Conservation (phyloP, 1,140 invertebrate species). For the Drosophila varians region DNA sequence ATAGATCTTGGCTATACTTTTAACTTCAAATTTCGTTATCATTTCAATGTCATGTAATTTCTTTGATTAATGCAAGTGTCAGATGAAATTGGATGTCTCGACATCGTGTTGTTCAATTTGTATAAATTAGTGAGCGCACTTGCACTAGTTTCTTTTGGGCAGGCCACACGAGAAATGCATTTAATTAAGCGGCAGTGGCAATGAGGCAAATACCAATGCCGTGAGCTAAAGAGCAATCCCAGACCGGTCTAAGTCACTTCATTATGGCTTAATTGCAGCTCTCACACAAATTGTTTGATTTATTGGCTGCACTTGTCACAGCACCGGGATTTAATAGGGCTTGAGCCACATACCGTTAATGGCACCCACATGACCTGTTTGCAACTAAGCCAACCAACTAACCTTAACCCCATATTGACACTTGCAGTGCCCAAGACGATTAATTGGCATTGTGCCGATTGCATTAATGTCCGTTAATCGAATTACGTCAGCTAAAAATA, state of each 20-base stretch:
- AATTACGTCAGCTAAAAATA: conserved; percentile 41
- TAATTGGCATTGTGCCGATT: conserved; percentile 73
- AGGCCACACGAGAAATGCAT: conserved; percentile 57
- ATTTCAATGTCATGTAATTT: conserved; percentile 49
- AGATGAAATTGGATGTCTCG: conserved; percentile 59
- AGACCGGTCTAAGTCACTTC: conserved; percentile 7
- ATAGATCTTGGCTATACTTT: not conserved
- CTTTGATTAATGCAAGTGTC: conserved; percentile 35
- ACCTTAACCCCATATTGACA: conserved; percentile 43
- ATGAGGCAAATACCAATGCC: conserved; percentile 37
- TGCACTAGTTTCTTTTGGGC: conserved; percentile 30
- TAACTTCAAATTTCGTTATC: not conserved
- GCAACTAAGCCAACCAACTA: conserved; percentile 1
- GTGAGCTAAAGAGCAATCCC: conserved; percentile 2
- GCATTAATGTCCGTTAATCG: conserved; percentile 62
- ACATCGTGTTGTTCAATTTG: conserved; percentile 59
- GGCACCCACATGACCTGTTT: conserved; percentile 20
- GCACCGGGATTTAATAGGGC: conserved; percentile 24
- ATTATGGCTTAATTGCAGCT: conserved; percentile 38
- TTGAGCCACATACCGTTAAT: conserved; percentile 3
- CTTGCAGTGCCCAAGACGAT: conserved; percentile 32
- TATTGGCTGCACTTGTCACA: conserved; percentile 41
- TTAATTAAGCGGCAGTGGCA: conserved; percentile 55
- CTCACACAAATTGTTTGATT: conserved; percentile 40
- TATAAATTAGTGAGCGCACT: conserved; percentile 51